Base-by-base conservation (phyloP, 1,140 invertebrate genomes). In the Drosophila kurseongensis region DNA sequence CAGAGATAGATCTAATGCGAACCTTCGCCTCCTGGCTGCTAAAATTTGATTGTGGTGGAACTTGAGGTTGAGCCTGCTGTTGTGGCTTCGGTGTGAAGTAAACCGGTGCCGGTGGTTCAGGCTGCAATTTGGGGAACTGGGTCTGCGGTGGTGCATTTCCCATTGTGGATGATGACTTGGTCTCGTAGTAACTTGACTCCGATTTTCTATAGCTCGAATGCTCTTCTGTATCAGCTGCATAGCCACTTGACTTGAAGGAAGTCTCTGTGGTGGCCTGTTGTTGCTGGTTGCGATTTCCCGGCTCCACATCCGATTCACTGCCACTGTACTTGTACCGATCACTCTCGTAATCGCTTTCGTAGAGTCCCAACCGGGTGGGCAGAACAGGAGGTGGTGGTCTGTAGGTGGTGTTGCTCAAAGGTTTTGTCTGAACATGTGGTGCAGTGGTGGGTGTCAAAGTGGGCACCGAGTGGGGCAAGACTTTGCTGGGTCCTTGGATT, bases 181-280 rank as follows among this genome's bases (percentile, higher is more conserved):
- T 84, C 41, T 88, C 84, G 40, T 80, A 89, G 57, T 55, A 89
- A 23, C 84, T 89, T 0, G 69, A 55, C 65, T 92, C 89, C 7
- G 90, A 89, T 59, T 93, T 93, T 40, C 89, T 84, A 32, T 77
- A 91, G 51, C 89, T 92, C 23, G 90, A 89, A 50, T 78, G 85
- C 69, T 96, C 95, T 75, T 96, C 95, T 0, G 95, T 96, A 79
- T 96, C 96, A 1, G 96, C 96, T 85, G 95, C 95, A 75, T 96
- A 96, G 13, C 96, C 96, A 85, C 94, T 95, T 68, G 86, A 95
- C 81, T 89, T 94, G 82, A 90, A 90, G 5, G 80, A 58, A 0
- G 74, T 57, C 68, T 79, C 73, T 18, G 35, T 52, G 32, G 69
- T 69, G 12, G 45, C 41, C 14, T 68, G 51, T n/a, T 93, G 85